phyloP scores from a whole-genome alignment of 2,113 vertebrate genomes.

The Boulengeromyrus knoepffleri region DNA sequence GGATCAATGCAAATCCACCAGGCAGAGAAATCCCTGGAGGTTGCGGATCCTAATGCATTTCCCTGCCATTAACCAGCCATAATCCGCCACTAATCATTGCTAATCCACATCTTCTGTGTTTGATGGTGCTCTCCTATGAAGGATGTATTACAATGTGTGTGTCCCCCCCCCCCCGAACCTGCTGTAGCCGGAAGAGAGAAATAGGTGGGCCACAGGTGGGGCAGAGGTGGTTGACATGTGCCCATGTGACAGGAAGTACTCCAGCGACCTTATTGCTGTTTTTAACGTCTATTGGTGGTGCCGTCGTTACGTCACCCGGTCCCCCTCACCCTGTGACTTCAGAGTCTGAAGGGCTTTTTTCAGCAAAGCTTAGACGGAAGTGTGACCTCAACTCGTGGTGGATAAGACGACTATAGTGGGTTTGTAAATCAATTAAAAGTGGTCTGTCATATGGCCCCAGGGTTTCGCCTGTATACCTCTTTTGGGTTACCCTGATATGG shows the following conservation, averaged over 20 bases:
- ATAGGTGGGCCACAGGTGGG: not conserved
- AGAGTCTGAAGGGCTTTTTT: not conserved
- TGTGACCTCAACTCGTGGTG: not conserved
- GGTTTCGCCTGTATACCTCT: not conserved
- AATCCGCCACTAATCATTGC: slow-evolving; percentile 71
- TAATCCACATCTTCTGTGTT: slow-evolving; percentile 70
- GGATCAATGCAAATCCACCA: slow-evolving; percentile 73
- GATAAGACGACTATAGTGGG: not conserved
- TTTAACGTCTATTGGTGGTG: not conserved
- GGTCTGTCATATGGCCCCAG: not conserved
- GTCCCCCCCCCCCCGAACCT: not conserved
- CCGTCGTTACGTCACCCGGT: not conserved
- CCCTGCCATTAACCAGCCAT: slow-evolving; percentile 70
- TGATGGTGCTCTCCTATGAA: slow-evolving; percentile 59
- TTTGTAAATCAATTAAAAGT: not conserved
- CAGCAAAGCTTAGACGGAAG: not conserved
- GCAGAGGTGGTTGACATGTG: not conserved
- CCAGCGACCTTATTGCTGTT: not conserved
- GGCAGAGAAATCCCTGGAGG: slow-evolving; percentile 56
- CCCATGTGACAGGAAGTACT: not conserved
- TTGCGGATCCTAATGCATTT: slow-evolving; percentile 67
- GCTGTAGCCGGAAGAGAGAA: not conserved
- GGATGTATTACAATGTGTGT: slow-evolving; percentile 38
- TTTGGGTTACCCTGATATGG: not conserved
- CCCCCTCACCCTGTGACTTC: not conserved